Evolutionary conservation across 2,888 invertebrate genomes (phyloP), one percentile per base, ranked within the genome.

Genomic region (Julus scanicus): DNA sequence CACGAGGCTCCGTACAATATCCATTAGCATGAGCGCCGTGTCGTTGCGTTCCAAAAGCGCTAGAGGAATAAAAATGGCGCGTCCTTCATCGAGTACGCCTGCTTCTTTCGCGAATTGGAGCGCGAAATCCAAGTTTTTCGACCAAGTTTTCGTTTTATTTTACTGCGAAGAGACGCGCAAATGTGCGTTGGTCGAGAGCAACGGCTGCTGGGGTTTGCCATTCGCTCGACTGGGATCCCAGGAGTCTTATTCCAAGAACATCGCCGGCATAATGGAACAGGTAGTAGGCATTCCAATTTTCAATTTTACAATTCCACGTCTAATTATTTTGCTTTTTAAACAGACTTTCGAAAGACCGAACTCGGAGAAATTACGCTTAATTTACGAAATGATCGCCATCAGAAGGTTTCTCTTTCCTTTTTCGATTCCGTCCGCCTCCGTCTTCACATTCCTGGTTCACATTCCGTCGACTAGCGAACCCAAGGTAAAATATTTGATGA

Each of bases 371-470:
- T 57, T n/a, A n/a, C n/a, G n/a, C 20, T 9, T 29, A 2, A 5
- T 9, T 6, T n/a, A n/a, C 29, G 71, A 71, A 11, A 2, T 84
- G 48, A 11, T 84, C 40, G 20, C 84, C 1, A 29, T 84, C 84
- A 84, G 20, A 5, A 84, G 84, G 84, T 84, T 84, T 20, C n/a
- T 40, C 20, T 48, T 84, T 44, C 84, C 84, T 1, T 39, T 84
- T 39, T n/a, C 48, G 20, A 84, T 44, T 13, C 15, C 48, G 1
- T n/a, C 71, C 48, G 84, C 84, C 40, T 40, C 84, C 40, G 84
- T 84, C n/a, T 15, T 84, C 44, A 84, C 84, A 39, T 84, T 84
- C 48, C 48, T 84, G 48, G 84, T 84, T 8, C 40, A 3, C n/a
- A 40, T 84, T 84, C 84, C 84, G 1, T n/a, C 40, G 15, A 40